Conservation (phyloP, 2,888 invertebrate genomes). For the Malthinus flaveolus region DNA sequence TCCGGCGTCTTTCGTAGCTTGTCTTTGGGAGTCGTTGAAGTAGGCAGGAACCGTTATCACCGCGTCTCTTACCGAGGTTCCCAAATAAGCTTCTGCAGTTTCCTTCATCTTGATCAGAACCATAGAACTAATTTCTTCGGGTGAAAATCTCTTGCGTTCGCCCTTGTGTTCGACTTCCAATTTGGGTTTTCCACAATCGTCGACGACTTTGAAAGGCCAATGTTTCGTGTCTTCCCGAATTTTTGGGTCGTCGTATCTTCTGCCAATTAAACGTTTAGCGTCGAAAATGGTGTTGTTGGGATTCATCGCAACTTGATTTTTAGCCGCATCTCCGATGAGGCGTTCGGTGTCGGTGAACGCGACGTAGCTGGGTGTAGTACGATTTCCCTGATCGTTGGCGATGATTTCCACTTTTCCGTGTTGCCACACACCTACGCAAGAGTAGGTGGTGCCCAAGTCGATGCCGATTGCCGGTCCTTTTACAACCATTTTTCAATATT, state of each 20-base stretch:
- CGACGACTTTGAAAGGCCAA: constrained; percentile 80
- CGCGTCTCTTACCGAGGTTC: constrained; percentile 70
- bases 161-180: constrained; percentile 70
- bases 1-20: constrained; percentile 71
- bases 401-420: constrained; percentile 84
- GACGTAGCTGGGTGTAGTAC: constrained; percentile 80
- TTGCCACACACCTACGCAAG: constrained; percentile 81
- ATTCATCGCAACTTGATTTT: constrained; percentile 73
- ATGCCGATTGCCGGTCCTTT: constrained; percentile 72
- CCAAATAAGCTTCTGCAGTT: constrained; percentile 73
- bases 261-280: constrained; percentile 63
- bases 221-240: constrained; percentile 79
- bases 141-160: constrained; percentile 64
- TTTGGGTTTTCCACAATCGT: constrained; percentile 67
- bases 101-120: constrained; percentile 66
- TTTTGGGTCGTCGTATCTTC: constrained; percentile 70
- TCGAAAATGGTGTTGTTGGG: constrained; percentile 74
- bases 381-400: constrained; percentile 86
- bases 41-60: constrained; percentile 80
- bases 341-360: constrained; percentile 70
- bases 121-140: constrained; percentile 76
- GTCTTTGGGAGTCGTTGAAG: constrained; percentile 70
- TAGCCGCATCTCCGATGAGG: constrained; percentile 71
- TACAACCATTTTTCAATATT: constrained; percentile 46
- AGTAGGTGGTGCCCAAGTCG: constrained; percentile 87